Percentiles rank a stretch among this genome's conserved stretches.
Conservation (phyloP, 2,797 vertebrate species). For the Simalia tracyae region DNA sequence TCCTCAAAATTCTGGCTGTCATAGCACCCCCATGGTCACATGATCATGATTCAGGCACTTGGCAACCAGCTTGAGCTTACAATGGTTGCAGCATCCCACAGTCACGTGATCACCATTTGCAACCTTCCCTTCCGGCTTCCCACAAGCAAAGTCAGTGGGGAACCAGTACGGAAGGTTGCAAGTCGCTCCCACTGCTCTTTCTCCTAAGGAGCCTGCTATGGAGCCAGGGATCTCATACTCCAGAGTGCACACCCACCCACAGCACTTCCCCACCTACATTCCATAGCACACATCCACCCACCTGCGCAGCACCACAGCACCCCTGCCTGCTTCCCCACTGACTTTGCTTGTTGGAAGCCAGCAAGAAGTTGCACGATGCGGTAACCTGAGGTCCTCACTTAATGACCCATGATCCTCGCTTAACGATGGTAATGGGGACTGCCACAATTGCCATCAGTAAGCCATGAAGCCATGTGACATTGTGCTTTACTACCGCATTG, state of each 20-base stretch:
- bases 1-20: no score
- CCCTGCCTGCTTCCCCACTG: not conserved
- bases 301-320: not conserved
- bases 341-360: not conserved
- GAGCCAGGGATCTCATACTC: not conserved
- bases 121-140: no score
- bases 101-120: no score
- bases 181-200: not conserved
- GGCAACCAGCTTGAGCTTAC: no score
- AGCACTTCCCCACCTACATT: not conserved
- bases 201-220: not conserved
- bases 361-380: not conserved
- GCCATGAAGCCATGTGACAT: not conserved
- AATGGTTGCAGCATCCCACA: no score
- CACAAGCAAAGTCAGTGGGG: no score
- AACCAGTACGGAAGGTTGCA: no score
- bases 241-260: no score
- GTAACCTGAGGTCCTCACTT: not conserved
- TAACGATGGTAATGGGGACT: not conserved
- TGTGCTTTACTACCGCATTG: not conserved
- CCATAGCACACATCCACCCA: not conserved
- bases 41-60: no score
- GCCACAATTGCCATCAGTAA: not conserved
- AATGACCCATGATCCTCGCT: not conserved
- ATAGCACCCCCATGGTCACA: no score